Base-by-base conservation (phyloP, 2,113 vertebrate species). In the Notothenia rossii region DNA sequence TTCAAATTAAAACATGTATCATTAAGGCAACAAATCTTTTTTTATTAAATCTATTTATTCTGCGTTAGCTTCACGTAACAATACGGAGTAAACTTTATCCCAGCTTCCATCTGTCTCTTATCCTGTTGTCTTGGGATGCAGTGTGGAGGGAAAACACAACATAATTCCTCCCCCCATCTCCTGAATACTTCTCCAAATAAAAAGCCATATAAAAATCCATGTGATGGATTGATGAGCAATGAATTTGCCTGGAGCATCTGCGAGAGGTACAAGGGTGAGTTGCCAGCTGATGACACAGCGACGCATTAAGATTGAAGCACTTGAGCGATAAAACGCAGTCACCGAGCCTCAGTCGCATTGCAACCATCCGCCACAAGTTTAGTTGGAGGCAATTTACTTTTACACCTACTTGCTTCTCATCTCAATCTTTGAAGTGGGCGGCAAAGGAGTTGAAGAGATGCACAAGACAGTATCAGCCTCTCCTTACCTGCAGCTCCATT, bases 211-310 rank as follows among this genome's bases (percentile, higher is more conserved):
- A 83, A 88, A 88, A 84, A 61, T 43, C 59, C 40, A 61, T 56
- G 25, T 80, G 88, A 91, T 80, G 85, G 88, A 90, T 86, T 86
- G 86, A 91, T 90, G 86, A 91, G 88, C 81, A 90, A 81, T 86
- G 74, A 91, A 88, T 89, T 83, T 83, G 78, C 72, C 36, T 12
- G 29, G 58, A 82, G 82, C 77, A 77, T 86, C 88, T 89, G 75
- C 71, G 49, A 80, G 75, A 56, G 76, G 46, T 79, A 46, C 67
- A 77, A 58, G 82, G 79, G 75, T 84, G 81, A 88, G 75, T 82
- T 83, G 77, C 82, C 75, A 84, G 81, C 74, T 64, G 86, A 89
- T 82, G 88, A 89, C 63, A 84, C 82, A 70, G 79, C 60, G 63
- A 53, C 63, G 40, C 88, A 88, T 88, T 88, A 74, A 82, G 82